Base-by-base conservation (phyloP, 1,140 invertebrate species). In the Drosophila novamexicana region DNA sequence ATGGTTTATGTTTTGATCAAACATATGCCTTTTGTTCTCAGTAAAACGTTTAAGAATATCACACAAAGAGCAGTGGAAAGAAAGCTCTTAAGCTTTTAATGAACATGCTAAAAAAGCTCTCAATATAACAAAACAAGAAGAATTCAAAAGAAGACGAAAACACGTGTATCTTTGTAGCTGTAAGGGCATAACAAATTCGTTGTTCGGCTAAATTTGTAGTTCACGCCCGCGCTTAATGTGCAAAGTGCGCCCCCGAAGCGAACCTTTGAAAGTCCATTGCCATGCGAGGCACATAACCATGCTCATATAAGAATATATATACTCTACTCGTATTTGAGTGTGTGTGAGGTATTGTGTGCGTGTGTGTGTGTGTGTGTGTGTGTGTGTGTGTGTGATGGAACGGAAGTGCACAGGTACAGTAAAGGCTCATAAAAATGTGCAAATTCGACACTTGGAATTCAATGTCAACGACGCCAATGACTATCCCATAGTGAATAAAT, bases 341-440 rank as follows among this genome's bases (percentile, higher is more conserved):
- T 52, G 45, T 61, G 29, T 36, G 22, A 29, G 22, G 4, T 52
- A n/a, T 22, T 12, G 6, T 18, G 1, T 22, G 22, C 22, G 22
- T 22, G 2, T 39, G 36, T 9, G 50, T 47, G 14, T 45, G 14
- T 45, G 22, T 9, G 7, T 52, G 45, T 59, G 16, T 36, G 22
- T 12, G 36, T 49, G 32, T 37, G 39, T 22, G 62, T 72, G 45
- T 58, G 47, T 67, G 59, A 1, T 32, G 70, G 36, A 74, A 42
- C 71, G 71, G 71, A 74, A 74, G 65, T 74, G 83, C 79, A 59
- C 14, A 86, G 85, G 79, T 86, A 89, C 83, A 80, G 84, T 83
- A 62, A 68, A 77, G 52, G 52, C 76, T 62, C 83, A 70, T 88
- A 79, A 74, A 56, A 77, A 65, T 77, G 79, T 65, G 54, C 68